Evolutionary conservation across 2,113 vertebrate species (phyloP).

Genomic region (Anoplopoma fimbria): DNA sequence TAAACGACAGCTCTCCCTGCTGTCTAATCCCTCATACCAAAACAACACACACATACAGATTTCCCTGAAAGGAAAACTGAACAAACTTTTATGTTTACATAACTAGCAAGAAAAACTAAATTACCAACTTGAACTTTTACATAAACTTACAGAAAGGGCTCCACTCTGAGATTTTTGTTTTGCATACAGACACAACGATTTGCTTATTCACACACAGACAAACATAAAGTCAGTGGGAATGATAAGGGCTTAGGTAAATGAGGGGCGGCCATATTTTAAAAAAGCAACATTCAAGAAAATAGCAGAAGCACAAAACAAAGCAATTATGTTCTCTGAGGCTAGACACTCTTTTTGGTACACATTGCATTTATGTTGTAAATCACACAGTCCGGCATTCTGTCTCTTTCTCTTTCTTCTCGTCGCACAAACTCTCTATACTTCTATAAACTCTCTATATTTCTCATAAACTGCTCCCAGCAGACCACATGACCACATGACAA

Average conservation of each 20-base stretch:
- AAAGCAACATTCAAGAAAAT: conserved; percentile 36
- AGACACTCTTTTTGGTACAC: neutral
- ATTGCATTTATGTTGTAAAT: conserved; percentile 49
- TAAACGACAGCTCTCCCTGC: conserved; percentile 74
- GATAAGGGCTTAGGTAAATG: conserved; percentile 42
- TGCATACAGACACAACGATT: conserved; percentile 1
- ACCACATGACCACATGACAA: too few species aligned
- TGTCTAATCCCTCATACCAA: conserved; percentile 74
- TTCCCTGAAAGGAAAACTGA: conserved; percentile 22
- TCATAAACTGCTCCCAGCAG: too few species aligned
- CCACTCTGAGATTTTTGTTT: neutral
- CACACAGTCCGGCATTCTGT: neutral
- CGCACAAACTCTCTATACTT: conserved; percentile 5
- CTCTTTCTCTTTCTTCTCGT: neutral
- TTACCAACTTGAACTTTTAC: conserved; percentile 19
- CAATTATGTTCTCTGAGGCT: conserved; percentile 39
- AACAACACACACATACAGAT: conserved; percentile 17
- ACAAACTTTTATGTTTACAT: neutral
- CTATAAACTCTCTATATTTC: too few species aligned
- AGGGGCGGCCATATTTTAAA: conserved; percentile 15
- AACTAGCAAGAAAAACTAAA: conserved; percentile 12
- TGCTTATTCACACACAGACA: neutral
- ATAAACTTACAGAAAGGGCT: neutral
- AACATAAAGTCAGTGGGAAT: conserved; percentile 13
- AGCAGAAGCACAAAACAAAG: conserved; percentile 32